Evolutionary conservation across 2,113 vertebrate species (phyloP).

Genomic region (Polypterus senegalus): DNA sequence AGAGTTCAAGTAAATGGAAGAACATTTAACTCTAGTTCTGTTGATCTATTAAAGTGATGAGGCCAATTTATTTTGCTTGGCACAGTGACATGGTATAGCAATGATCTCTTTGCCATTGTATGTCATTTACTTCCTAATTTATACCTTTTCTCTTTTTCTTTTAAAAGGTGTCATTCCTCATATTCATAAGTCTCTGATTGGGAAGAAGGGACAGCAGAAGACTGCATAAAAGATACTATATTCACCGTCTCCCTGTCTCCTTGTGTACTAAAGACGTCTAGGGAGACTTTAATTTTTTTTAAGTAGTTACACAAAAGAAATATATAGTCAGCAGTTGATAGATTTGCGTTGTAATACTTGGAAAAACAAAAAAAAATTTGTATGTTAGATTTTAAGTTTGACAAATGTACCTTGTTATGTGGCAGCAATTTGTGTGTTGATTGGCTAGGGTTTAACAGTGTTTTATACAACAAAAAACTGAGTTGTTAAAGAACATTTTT

Average conservation of each 20-base stretch:
- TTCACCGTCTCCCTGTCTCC: slow-evolving; percentile 24
- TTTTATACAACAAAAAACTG: slow-evolving; percentile 88
- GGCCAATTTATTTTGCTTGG: too few relatives aligned
- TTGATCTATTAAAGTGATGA: too few relatives aligned
- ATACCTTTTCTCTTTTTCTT: not conserved
- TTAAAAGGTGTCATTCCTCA: slow-evolving; percentile 87
- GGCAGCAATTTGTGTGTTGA: slow-evolving; percentile 47
- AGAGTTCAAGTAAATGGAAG: too few relatives aligned
- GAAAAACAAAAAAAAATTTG: slow-evolving; percentile 44
- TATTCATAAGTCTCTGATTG: slow-evolving; percentile 97
- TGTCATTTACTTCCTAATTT: too few relatives aligned
- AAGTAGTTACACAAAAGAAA: slow-evolving; percentile 45
- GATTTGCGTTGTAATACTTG: slow-evolving; percentile 12
- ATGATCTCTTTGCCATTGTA: too few relatives aligned
- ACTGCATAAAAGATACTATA: slow-evolving; percentile 61
- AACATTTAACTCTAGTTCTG: too few relatives aligned
- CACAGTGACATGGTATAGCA: too few relatives aligned
- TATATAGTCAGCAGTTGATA: slow-evolving; percentile 36
- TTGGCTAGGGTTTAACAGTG: slow-evolving; percentile 65
- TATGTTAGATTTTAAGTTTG: slow-evolving; percentile 63
- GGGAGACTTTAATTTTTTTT: slow-evolving; percentile 40
- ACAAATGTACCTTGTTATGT: slow-evolving; percentile 48
- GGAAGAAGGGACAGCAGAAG: slow-evolving; percentile 97
- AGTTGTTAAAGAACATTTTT: slow-evolving; percentile 63
- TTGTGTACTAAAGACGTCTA: slow-evolving; percentile 24